Conservation (phyloP, 2,113 vertebrate species). For the Myotis brandtii region DNA sequence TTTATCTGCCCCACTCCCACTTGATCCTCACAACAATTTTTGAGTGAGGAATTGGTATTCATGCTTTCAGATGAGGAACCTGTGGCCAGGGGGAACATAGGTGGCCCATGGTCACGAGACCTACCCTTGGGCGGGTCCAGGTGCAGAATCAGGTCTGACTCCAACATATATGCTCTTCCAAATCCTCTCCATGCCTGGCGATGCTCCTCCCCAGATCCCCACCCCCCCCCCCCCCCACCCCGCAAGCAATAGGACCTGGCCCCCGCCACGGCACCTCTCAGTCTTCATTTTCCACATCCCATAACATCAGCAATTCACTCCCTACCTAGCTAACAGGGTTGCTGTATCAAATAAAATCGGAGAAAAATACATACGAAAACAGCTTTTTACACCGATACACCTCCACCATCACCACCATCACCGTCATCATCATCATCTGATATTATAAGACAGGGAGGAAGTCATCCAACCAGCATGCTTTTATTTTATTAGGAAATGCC, state of each 20-base stretch:
- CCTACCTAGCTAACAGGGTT: not conserved
- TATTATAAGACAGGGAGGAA: not conserved
- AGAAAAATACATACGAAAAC: not conserved
- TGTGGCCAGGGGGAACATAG: not conserved
- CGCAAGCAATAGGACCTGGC: not conserved
- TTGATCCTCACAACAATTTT: not conserved
- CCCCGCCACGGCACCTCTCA: not conserved
- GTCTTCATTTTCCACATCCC: not conserved
- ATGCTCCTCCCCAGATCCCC: too few relatives aligned
- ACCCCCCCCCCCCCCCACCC: not conserved
- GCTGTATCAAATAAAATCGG: not conserved
- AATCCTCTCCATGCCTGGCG: rapidly evolving
- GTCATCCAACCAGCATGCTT: not conserved
- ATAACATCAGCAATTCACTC: not conserved
- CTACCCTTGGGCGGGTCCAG: not conserved
- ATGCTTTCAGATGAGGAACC: not conserved
- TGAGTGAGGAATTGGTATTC: not conserved
- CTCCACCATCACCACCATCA: not conserved
- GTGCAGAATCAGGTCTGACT: not conserved
- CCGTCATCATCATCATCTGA: not conserved
- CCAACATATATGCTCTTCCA: not conserved
- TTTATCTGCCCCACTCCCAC: not conserved
- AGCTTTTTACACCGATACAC: not conserved
- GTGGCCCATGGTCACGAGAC: not conserved
- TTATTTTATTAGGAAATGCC: not conserved